phyloP scores from a whole-genome alignment of 2,888 invertebrate species.

The Melanostoma scalare region DNA sequence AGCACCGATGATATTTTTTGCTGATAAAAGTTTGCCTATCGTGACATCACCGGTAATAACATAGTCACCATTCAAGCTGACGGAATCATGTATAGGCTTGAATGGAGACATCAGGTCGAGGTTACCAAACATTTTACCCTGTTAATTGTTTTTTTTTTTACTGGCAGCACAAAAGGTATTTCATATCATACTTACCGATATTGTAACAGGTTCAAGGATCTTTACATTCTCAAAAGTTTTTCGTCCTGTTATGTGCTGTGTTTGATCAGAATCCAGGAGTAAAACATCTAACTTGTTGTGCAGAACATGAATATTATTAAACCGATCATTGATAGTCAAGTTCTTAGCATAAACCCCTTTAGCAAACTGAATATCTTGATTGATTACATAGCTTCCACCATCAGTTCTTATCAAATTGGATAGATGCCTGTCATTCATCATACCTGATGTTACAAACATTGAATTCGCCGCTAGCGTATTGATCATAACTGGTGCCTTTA shows the following conservation, averaged over 20 bases:
- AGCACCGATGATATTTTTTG: slow-evolving; percentile 76
- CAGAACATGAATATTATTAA: slow-evolving; percentile 83
- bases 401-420: slow-evolving; percentile 80
- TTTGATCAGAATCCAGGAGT: slow-evolving; percentile 79
- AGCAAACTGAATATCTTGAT: slow-evolving; percentile 82
- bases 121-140: slow-evolving; percentile 82
- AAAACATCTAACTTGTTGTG: slow-evolving; percentile 82
- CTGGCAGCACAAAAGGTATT: background rate
- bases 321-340: slow-evolving; percentile 80
- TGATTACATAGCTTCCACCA: slow-evolving; percentile 81
- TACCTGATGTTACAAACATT: slow-evolving; percentile 76
- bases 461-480: slow-evolving; percentile 77
- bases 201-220: slow-evolving; percentile 81
- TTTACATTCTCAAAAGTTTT: slow-evolving; percentile 82
- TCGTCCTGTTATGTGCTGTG: slow-evolving; percentile 81
- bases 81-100: slow-evolving; percentile 80
- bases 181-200: slow-evolving; percentile 76
- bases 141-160: slow-evolving; percentile 21
- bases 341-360: slow-evolving; percentile 80
- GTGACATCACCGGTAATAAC: slow-evolving; percentile 82
- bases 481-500: slow-evolving; percentile 78
- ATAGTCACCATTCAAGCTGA: slow-evolving; percentile 81
- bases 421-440: slow-evolving; percentile 76
- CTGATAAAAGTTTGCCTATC: slow-evolving; percentile 81
- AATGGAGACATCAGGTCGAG: slow-evolving; percentile 82